Conservation (phyloP, 2,113 vertebrate species). For the Alethe castanea region DNA sequence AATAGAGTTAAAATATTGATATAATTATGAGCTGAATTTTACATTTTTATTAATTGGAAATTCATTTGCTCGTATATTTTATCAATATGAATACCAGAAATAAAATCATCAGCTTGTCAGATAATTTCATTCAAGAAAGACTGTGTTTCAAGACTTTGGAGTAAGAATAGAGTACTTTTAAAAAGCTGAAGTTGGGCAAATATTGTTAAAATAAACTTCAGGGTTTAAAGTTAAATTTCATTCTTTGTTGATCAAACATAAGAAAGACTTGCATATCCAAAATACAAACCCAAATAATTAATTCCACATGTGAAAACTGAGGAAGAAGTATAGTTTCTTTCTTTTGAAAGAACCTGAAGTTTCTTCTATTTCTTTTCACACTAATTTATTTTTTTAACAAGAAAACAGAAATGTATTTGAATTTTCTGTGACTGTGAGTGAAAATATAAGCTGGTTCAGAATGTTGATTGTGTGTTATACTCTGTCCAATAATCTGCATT, state of each 20-base stretch:
- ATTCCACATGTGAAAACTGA: background rate
- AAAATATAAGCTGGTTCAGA: background rate
- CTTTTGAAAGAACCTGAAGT: background rate
- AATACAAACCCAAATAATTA: background rate
- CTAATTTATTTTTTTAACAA: background rate
- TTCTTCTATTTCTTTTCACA: background rate
- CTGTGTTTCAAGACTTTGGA: background rate
- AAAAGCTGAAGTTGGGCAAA: background rate
- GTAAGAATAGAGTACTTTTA: background rate
- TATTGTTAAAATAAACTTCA: background rate
- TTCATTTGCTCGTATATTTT: background rate
- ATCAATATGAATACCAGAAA: background rate
- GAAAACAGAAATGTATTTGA: background rate
- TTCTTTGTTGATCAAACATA: background rate
- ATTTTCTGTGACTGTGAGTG: background rate
- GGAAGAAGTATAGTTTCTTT: background rate
- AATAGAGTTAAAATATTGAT: background rate
- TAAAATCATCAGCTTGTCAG: background rate
- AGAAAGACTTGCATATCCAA: background rate
- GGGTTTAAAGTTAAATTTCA: background rate
- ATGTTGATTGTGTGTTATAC: background rate
- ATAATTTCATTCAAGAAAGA: background rate
- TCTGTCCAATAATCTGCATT: background rate
- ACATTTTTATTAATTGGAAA: background rate
- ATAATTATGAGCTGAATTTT: background rate